Percentiles rank a stretch among this genome's conserved stretches.
Evolutionary conservation across 1,140 invertebrate genomes (phyloP).

Genomic region (Pararge aegeria): DNA sequence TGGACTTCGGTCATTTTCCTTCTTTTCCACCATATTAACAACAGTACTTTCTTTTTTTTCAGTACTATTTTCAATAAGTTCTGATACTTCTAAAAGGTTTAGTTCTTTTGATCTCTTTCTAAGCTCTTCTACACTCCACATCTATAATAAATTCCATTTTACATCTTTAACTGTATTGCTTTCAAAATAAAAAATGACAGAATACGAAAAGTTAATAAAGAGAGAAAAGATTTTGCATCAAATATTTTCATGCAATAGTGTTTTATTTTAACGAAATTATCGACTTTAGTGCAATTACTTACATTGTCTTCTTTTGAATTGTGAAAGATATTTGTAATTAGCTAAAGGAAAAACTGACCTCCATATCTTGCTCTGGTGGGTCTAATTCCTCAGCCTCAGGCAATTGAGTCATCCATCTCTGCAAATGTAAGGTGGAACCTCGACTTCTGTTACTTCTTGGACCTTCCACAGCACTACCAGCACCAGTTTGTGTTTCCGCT

Average conservation of each 20-base stretch:
- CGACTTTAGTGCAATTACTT: background rate
- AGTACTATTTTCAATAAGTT: constrained; percentile 48
- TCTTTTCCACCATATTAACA: constrained; percentile 53
- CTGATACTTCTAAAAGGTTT: constrained; percentile 79
- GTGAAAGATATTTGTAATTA: background rate
- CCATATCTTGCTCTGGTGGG: constrained; percentile 67
- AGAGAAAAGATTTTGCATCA: background rate
- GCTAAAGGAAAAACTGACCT: constrained; percentile 41
- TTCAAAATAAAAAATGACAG: background rate
- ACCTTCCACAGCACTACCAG: constrained; percentile 62
- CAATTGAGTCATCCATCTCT: constrained; percentile 85
- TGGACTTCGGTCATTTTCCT: constrained; percentile 82
- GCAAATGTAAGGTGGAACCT: constrained; percentile 83
- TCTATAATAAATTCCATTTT: constrained; percentile 43
- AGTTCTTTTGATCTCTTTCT: constrained; percentile 84
- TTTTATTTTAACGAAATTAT: background rate
- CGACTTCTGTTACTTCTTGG: constrained; percentile 73
- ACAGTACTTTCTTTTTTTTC: constrained; percentile 44
- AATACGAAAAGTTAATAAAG: background rate
- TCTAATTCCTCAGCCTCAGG: constrained; percentile 78
- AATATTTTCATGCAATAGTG: constrained; percentile 1
- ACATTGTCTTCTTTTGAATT: background rate
- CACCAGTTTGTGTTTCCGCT: constrained; percentile 65
- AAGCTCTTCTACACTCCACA: constrained; percentile 86
- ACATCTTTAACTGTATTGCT: background rate